Evolutionary conservation across 2,888 invertebrate species (phyloP).

Genomic region (Orthosia gothica): DNA sequence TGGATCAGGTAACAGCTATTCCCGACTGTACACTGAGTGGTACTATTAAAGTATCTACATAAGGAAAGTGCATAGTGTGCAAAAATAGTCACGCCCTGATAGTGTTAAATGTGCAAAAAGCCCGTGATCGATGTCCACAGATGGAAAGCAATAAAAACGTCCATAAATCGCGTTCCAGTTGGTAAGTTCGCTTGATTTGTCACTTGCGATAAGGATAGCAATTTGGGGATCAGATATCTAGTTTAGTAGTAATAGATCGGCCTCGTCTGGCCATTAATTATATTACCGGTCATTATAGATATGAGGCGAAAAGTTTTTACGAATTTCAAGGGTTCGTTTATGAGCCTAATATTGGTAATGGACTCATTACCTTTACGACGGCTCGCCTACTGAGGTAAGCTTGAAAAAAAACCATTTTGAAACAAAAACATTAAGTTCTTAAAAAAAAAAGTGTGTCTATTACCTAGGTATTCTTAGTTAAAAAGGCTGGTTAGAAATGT

Average conservation of each 20-base stretch:
- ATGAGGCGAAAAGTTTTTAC: slow-evolving; percentile 7
- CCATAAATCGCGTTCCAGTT: not conserved
- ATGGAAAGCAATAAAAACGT: not conserved
- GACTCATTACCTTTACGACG: slow-evolving; percentile 33
- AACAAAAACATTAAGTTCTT: not conserved
- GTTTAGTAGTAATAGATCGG: slow-evolving; percentile 13
- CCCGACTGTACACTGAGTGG: no score
- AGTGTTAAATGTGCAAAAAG: not conserved
- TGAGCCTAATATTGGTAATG: slow-evolving; percentile 23
- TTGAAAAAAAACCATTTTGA: slow-evolving; percentile 1
- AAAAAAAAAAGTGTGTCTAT: not conserved
- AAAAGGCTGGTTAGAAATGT: not conserved
- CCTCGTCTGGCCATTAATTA: slow-evolving; percentile 10
- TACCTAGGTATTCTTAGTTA: not conserved
- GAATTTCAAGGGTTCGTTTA: slow-evolving; percentile 32
- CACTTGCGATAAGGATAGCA: slow-evolving; percentile 6
- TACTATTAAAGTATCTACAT: not conserved
- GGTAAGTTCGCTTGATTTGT: slow-evolving; percentile 1
- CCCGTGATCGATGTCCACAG: not conserved
- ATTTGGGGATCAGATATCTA: slow-evolving; percentile 28
- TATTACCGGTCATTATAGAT: slow-evolving; percentile 19
- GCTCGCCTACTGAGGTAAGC: not conserved
- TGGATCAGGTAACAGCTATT: no score
- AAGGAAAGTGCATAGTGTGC: not conserved
- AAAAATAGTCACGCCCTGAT: not conserved